Conservation (phyloP, 1,140 invertebrate genomes). For the Magallana ariakensis region DNA sequence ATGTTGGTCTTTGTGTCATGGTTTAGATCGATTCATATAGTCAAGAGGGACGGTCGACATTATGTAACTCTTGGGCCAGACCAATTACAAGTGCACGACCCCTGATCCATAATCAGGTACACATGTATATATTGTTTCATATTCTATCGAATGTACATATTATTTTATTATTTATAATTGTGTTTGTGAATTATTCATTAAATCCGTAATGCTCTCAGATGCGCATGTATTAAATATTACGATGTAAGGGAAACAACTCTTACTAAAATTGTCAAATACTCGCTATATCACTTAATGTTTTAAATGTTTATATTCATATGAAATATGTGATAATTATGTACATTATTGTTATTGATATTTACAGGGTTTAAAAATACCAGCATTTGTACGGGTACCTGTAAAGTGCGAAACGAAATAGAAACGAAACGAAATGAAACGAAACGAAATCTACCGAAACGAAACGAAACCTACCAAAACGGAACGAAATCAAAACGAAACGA, state of each 20-base stretch:
- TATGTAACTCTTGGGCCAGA: no score
- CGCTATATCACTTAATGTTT: background rate
- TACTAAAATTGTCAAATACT: background rate
- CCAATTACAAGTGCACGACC: background rate
- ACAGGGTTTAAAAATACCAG: background rate
- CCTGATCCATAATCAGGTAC: background rate
- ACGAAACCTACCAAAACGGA: no score
- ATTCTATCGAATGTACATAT: background rate
- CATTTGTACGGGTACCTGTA: background rate
- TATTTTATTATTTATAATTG: background rate
- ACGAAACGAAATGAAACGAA: no score
- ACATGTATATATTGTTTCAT: background rate
- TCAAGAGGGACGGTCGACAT: no score
- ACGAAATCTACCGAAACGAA: no score
- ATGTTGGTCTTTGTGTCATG: background rate
- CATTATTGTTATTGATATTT: slow-evolving; percentile 1
- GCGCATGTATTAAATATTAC: background rate
- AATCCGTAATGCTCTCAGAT: background rate
- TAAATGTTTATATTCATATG: background rate
- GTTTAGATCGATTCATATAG: no score
- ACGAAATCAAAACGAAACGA: no score
- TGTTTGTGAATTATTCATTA: background rate
- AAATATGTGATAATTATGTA: background rate
- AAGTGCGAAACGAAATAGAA: background rate
- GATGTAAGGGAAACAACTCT: slow-evolving; percentile 8